phyloP scores from a whole-genome alignment of 2,888 invertebrate genomes.

The Polymixis lichenea region DNA sequence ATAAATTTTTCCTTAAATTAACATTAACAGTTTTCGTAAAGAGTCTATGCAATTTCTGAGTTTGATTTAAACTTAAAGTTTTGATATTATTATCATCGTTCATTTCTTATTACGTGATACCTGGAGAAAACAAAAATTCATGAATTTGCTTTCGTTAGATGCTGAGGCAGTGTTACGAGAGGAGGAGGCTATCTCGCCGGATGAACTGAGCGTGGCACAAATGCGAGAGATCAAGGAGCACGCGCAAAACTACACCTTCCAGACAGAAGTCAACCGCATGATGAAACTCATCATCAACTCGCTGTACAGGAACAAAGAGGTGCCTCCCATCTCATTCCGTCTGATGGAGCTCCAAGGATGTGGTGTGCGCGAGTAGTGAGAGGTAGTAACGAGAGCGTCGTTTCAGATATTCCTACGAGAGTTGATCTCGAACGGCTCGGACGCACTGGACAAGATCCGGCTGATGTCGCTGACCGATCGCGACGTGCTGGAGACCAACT shows the following conservation, averaged over 20 bases:
- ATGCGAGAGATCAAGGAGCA: conserved; percentile 97
- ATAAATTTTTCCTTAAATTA: not conserved
- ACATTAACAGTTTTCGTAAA: not conserved
- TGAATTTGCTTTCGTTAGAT: conserved; percentile 89
- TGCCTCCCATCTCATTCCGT: conserved; percentile 69
- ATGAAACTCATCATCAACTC: conserved; percentile 99
- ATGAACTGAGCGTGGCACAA: conserved; percentile 98
- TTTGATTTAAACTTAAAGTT: not conserved
- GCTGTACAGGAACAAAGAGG: conserved; percentile 99
- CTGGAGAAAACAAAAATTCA: not conserved
- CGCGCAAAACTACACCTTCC: conserved; percentile 97
- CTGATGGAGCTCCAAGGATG: not conserved
- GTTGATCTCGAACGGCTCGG: conserved; percentile 99
- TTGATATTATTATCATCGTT: not conserved
- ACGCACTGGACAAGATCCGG: conserved; percentile 99
- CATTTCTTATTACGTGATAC: not conserved
- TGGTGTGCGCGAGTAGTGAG: not conserved
- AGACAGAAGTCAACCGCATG: conserved; percentile 99
- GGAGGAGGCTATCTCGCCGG: conserved; percentile 98
- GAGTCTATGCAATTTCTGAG: not conserved
- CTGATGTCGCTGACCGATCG: conserved; percentile 97
- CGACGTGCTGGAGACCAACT: conserved; percentile 93
- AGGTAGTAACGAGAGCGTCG: conserved; percentile 15
- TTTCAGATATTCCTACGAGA: conserved; percentile 98
- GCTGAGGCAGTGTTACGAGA: conserved; percentile 97